These are phyloP conservation scores for Watsonalla cultraria DNA, from an alignment of 2,888 invertebrate species.

Conservation along the genomic window DNA sequence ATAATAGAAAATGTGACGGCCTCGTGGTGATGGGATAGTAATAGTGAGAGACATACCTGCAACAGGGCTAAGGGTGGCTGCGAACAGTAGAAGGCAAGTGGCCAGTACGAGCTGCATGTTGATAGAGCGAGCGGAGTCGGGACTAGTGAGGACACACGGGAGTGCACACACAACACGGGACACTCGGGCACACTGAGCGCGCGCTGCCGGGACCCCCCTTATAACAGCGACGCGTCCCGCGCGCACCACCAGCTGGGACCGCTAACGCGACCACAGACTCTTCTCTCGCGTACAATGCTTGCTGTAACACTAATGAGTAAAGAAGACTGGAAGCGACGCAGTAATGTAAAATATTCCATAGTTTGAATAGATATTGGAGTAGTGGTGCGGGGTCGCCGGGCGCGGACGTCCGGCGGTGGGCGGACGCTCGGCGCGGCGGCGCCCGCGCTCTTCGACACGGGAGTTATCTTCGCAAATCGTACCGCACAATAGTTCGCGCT, in stretches of 20 bases:
- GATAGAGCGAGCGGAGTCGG: slow-evolving; percentile 36
- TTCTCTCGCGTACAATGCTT: slow-evolving; percentile 44
- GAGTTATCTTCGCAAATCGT: slow-evolving; percentile 75
- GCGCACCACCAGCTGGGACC: slow-evolving; percentile 53
- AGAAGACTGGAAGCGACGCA: slow-evolving; percentile 16
- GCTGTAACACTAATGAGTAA: slow-evolving; percentile 13
- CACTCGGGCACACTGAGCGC: slow-evolving; percentile 75
- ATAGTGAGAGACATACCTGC: slow-evolving; percentile 66
- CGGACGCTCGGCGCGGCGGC: slow-evolving; percentile 43
- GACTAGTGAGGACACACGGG: slow-evolving; percentile 43
- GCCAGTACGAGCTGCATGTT: slow-evolving; percentile 74
- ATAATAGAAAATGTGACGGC: not conserved
- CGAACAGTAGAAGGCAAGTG: slow-evolving; percentile 74
- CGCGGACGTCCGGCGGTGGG: slow-evolving; percentile 53
- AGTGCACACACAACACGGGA: slow-evolving; percentile 72
- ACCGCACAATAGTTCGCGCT: slow-evolving; percentile 74
- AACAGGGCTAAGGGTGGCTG: slow-evolving; percentile 70
- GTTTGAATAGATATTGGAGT: slow-evolving; percentile 12
- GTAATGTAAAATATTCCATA: slow-evolving; percentile 32
- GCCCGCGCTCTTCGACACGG: slow-evolving; percentile 62
- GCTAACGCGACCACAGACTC: slow-evolving; percentile 34
- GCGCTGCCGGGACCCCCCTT: slow-evolving; percentile 74
- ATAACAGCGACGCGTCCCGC: slow-evolving; percentile 73
- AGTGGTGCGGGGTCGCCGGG: slow-evolving; percentile 28
- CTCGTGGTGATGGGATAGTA: not conserved